These are phyloP conservation scores for Moxostoma hubbsi DNA, from an alignment of 2,797 vertebrate genomes.

Conservation along the genomic window DNA sequence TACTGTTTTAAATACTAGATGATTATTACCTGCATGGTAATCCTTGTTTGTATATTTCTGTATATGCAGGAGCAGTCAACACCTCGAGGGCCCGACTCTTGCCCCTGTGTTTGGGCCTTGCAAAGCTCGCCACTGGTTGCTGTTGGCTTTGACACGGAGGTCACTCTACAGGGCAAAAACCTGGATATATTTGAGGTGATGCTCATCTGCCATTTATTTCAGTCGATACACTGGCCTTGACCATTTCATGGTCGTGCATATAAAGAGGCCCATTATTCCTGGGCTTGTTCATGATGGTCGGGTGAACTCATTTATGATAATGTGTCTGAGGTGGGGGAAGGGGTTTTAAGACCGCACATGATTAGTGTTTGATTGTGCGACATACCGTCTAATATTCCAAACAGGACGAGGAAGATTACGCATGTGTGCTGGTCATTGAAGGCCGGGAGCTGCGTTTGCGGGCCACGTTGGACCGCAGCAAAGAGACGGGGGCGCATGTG, in stretches of 20 bases:
- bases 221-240: slow-evolving; percentile 32
- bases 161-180: slow-evolving; percentile 81
- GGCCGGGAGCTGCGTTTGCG: slow-evolving; percentile 70
- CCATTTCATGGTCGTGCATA: slow-evolving; percentile 46
- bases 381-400: slow-evolving; percentile 32
- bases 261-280: slow-evolving; percentile 39
- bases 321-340: slow-evolving; percentile 14
- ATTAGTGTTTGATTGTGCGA: slow-evolving; percentile 21
- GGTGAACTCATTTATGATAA: slow-evolving; percentile 31
- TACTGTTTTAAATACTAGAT: too few relatives aligned
- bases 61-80: slow-evolving; percentile 64
- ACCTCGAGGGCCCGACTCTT: slow-evolving; percentile 72
- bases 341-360: not conserved
- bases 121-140: slow-evolving; percentile 80
- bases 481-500: slow-evolving; percentile 62
- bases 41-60: not conserved
- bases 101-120: slow-evolving; percentile 79
- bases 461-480: slow-evolving; percentile 71
- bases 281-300: not conserved
- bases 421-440: slow-evolving; percentile 83
- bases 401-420: slow-evolving; percentile 73
- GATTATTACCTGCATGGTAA: too few relatives aligned
- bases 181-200: slow-evolving; percentile 81
- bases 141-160: slow-evolving; percentile 76
- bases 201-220: not conserved